Evolutionary conservation across 1,140 invertebrate genomes (phyloP), one percentile per base, ranked within the genome.

Genomic region (Diorhabda elongata): DNA sequence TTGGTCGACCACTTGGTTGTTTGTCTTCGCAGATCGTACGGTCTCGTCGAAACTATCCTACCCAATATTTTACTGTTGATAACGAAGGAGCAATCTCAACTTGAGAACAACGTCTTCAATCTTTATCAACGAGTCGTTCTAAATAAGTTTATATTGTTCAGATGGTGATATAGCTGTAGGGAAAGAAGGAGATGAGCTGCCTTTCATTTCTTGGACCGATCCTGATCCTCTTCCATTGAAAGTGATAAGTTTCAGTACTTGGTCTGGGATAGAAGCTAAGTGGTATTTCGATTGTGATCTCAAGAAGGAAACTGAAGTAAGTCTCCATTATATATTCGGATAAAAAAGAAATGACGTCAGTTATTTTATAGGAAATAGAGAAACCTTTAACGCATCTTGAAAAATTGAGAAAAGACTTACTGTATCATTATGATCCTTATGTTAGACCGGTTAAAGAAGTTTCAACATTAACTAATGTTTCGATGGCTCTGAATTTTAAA

Each of bases 221-320:
- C 75, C 83, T 2, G 69, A 81, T 56, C 85, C 85, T 0, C 69
- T 88, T 26, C 71, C 81, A 4, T 76, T 88, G 4, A 83, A 81
- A 64, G 85, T 84, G 70, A 86, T 87, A 69, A 85, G 86, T 74
- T 88, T 89, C 66, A 83, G 84, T 42, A 82, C 85, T 2, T 88
- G 86, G 86, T 81, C 78, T n/a, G 82, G 82, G 3, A 83, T 86
- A 2, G 85, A 87, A 71, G 83, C 84, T 0, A 87, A 86, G 72
- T 86, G 87, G 77, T 80, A 84, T 42, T 87, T 84, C 69, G 84
- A 87, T 66, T 89, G 87, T 75, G 83, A 83, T 26, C 64, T 69
- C 42, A 70, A 75, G 56, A 73, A 74, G 58, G 68, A 70, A 64
- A 71, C 64, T 52, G 67, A 73, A 58, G 72, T 73, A 69, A 58